Conservation (phyloP, 2,797 vertebrate genomes). For the Premnoplex brunnescens region DNA sequence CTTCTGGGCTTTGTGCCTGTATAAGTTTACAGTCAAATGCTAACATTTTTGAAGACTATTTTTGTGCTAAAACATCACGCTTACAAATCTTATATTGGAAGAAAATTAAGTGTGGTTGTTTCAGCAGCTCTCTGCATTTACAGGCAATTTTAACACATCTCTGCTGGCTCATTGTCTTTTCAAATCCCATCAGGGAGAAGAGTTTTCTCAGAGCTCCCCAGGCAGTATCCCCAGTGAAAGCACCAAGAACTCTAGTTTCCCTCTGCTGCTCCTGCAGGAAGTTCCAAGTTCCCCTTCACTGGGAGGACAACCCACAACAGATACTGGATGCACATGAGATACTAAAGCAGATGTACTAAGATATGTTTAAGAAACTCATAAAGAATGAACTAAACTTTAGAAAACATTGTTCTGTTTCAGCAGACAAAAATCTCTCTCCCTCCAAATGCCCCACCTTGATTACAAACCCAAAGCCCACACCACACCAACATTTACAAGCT, state of each 20-base stretch:
- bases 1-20: background rate
- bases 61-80: background rate
- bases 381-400: background rate
- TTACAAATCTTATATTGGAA: background rate
- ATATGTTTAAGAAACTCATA: background rate
- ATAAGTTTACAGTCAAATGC: background rate
- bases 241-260: background rate
- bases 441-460: background rate
- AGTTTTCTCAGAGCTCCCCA: background rate
- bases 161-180: background rate
- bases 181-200: background rate
- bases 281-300: background rate
- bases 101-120: background rate
- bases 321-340: background rate
- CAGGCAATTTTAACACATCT: background rate
- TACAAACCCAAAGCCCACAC: background rate
- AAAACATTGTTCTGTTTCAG: background rate
- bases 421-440: background rate
- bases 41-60: background rate
- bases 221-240: background rate
- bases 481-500: background rate
- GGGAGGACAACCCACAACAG: background rate
- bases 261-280: background rate
- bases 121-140: background rate
- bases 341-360: background rate